Base-by-base conservation (phyloP, 2,888 invertebrate genomes). In the Tetanocera ferruginea region DNA sequence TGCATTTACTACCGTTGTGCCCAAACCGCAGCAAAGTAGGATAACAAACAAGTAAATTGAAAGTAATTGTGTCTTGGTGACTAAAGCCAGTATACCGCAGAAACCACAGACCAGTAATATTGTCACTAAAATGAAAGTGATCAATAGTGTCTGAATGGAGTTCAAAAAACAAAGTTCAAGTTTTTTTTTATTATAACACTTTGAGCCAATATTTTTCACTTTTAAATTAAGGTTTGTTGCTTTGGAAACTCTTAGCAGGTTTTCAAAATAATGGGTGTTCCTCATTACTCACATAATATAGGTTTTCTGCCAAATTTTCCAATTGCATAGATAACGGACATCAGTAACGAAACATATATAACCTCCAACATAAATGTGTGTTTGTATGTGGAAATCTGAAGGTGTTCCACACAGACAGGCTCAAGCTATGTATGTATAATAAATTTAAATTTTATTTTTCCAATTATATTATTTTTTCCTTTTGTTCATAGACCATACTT, bases 311-410 rank as follows among this genome's bases (percentile, higher is more conserved):
- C 84, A 17, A 84, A 80, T 77, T 79, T 80, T 71, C 82, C 82
- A 73, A 84, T 84, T 17, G 84, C 80, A 37, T 83, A 82, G 51
- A 83, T 85, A 28, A 85, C 82, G 5, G 81, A 64, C 66, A 83
- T 71, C 55, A 85, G 81, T 6, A 83, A 81, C 0, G 69, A 14
- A 0, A 86, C 83, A 77, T 84, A 87, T 34, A 87, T 83, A 0
- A 85, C 6, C 82, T 88, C 88, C 69, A 87, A 80, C 1, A 83
- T 74, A 17, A 86, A 76, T 2, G 86, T 84, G 78, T 86, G 85
- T 37, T 84, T 80, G 73, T 84, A 87, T 6, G 88, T 85, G 8
- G 85, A 81, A 5, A 87, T 79, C 78, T 87, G 87, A 5, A 88
- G 80, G 28, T 80, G 81, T 55, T 83, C 83, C 9, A 72, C 79